Evolutionary conservation across 2,888 invertebrate species (phyloP).

Genomic region (Platycheirus rosarum): DNA sequence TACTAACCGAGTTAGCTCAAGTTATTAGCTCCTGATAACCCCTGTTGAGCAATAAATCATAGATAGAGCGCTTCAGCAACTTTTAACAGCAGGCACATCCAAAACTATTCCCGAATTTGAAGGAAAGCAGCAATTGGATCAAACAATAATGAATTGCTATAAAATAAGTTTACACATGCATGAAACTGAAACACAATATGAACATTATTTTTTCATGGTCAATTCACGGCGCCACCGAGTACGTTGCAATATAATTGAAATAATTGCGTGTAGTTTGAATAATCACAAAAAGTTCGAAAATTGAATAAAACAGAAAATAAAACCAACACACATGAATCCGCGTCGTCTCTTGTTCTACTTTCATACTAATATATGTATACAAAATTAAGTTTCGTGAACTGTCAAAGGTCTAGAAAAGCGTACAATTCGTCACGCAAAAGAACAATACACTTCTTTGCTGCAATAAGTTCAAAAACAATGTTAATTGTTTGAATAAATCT

Average conservation of each 20-base stretch:
- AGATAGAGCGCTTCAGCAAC: too few species aligned
- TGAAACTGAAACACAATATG: not conserved
- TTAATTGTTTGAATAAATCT: not conserved
- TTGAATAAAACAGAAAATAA: not conserved
- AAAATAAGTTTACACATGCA: not conserved
- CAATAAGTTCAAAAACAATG: not conserved
- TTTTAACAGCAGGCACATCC: too few species aligned
- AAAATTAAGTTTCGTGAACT: not conserved
- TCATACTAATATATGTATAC: not conserved
- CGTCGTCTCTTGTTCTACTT: not conserved
- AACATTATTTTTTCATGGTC: not conserved
- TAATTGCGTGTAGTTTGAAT: not conserved
- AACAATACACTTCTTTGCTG: not conserved
- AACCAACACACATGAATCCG: not conserved
- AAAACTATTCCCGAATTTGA: too few species aligned
- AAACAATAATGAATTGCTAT: too few species aligned
- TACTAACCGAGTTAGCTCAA: too few species aligned
- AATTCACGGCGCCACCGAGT: not conserved
- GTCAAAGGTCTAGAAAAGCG: not conserved
- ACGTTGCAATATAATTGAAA: not conserved
- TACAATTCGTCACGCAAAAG: constrained; percentile 9
- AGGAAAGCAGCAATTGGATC: too few species aligned
- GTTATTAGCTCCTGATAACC: too few species aligned
- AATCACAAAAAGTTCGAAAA: not conserved
- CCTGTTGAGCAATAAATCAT: too few species aligned